A percentile compares a stretch with the other conserved stretches of the same genome.
Conservation (phyloP, 2,888 invertebrate species). For the Tinea pellionella region DNA sequence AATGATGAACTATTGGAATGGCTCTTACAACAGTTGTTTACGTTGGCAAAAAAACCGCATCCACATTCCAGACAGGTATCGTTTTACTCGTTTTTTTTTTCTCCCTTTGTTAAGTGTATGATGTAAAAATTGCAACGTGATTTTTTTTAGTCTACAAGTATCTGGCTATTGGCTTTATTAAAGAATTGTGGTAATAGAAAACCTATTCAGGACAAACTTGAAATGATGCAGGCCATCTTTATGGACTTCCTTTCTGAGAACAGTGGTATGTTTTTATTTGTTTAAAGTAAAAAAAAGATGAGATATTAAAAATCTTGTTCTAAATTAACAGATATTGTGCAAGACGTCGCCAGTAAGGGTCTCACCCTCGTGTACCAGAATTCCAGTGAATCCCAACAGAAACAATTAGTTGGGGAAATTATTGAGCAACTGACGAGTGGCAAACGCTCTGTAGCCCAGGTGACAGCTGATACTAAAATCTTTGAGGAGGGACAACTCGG, state of each 20-base stretch:
- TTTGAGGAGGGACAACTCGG: constrained; percentile 91
- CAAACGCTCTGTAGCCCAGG: constrained; percentile 77
- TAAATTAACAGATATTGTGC: constrained; percentile 80
- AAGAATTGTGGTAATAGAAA: constrained; percentile 82
- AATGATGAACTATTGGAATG: constrained; percentile 74
- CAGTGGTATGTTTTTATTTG: constrained; percentile 73
- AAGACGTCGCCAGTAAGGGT: constrained; percentile 93
- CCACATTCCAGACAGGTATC: constrained; percentile 86
- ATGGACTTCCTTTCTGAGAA: constrained; percentile 89
- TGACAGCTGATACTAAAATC: constrained; percentile 84
- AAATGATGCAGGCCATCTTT: constrained; percentile 82
- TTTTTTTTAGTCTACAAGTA: constrained; percentile 76
- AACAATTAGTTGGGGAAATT: constrained; percentile 79
- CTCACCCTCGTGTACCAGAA: constrained; percentile 88
- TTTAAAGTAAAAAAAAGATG: not conserved
- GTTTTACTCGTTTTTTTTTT: constrained; percentile 6
- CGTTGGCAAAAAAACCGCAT: constrained; percentile 76
- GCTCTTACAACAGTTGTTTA: constrained; percentile 77
- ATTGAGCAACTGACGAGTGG: constrained; percentile 87
- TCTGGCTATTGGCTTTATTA: constrained; percentile 87
- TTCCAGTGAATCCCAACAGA: constrained; percentile 77
- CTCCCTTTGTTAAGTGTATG: too few species aligned
- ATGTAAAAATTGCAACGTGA: too few species aligned
- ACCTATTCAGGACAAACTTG: constrained; percentile 75
- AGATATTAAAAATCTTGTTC: too few species aligned